Conservation (phyloP, 2,113 vertebrate genomes). For the Microcebus jonahi region DNA sequence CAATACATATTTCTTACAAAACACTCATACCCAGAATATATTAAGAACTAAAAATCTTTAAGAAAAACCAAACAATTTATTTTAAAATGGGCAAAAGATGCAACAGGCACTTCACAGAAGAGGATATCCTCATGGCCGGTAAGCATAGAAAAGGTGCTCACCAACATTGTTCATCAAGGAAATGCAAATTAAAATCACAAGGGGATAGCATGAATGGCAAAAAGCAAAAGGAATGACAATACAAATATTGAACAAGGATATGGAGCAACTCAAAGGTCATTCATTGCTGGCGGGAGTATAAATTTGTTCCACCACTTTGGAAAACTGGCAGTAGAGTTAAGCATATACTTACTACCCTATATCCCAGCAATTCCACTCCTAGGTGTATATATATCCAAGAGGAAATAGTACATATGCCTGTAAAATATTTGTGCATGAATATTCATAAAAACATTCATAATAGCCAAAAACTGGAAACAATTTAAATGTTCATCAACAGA, state of each 20-base stretch:
- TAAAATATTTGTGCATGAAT: conserved; percentile 7
- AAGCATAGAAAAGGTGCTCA: background rate
- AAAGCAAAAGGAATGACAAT: background rate
- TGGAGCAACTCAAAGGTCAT: background rate
- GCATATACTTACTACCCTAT: background rate
- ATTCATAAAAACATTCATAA: background rate
- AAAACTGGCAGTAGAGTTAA: background rate
- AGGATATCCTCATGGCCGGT: background rate
- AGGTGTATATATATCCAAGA: background rate
- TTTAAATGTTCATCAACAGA: background rate
- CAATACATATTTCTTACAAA: background rate
- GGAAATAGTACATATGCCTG: background rate
- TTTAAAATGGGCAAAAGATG: background rate
- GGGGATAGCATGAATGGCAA: background rate
- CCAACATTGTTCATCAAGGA: background rate
- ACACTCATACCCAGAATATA: too few relatives aligned
- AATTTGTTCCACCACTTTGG: background rate
- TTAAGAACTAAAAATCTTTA: too few relatives aligned
- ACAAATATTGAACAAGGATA: background rate
- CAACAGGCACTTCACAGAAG: background rate
- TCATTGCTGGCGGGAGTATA: background rate
- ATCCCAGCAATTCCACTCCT: background rate
- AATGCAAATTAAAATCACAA: background rate
- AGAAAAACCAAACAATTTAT: background rate
- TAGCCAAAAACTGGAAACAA: background rate